Evolutionary conservation across 2,113 vertebrate species (phyloP), one percentile per base, ranked within the genome.

Genomic region (Gadus macrocephalus): DNA sequence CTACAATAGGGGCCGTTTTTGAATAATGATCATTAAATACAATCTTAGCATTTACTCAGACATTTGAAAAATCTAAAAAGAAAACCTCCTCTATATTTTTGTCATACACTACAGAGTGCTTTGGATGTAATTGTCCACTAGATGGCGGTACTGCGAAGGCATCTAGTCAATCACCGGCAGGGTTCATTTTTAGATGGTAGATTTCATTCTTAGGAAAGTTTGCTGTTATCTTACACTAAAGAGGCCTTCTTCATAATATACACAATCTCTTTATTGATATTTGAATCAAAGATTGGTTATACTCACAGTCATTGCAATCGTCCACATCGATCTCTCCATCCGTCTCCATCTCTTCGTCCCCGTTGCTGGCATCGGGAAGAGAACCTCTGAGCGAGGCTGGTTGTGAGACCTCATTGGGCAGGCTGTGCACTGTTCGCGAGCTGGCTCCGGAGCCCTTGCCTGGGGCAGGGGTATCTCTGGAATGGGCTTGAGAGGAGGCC

Each of bases 241-340:
- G 58, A 60, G 19, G 22, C 59, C 3, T 22, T 19, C 22, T 59
- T 59, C 3, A 20, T 49, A 14, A 49, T 49, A 49, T 9, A 49
- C 5, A 49, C 42, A 12, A 14, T 12, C 6, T 11, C 42, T 12
- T 49, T 49, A 49, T 49, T 14, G 42, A 49, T 49, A 49, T 7
- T 14, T 49, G 8, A 9, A 49, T 12, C 42, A 49, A 60, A 60
- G 20, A 59, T n/a, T 17, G 9, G 15, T 42, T 14, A 17, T 74
- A 93, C 94, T 93, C 68, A 99, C 97, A 91, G 67, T 97, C 95
- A 82, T 96, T 94, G 79, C 93, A 92, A 84, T 94, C 95, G 75
- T 98, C 96, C n/a, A 96, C 96, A 70, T 99, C 95, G 0, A 98
- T 96, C 84, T 99, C 96, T 0, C 93, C 94, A 58, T 97, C 96